Conservation (phyloP, 2,888 invertebrate genomes). For the Onchidella celtica region DNA sequence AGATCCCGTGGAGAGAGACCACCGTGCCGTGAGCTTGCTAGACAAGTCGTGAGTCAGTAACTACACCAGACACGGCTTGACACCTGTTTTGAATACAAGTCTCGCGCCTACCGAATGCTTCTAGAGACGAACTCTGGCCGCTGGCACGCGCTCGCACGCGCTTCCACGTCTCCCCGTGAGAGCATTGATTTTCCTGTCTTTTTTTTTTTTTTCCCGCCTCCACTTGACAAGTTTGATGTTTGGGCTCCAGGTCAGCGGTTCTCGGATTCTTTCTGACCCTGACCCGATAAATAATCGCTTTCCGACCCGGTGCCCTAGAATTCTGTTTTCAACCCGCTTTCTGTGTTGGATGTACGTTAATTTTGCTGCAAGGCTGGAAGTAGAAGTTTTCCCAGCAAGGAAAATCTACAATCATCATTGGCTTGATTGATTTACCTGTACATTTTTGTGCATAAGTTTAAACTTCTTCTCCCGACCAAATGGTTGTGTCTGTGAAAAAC, state of each 20-base stretch:
- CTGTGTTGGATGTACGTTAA: too few species aligned
- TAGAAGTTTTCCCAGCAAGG: too few species aligned
- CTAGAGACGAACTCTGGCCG: not conserved
- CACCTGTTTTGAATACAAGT: conserved; percentile 39
- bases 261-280: not conserved
- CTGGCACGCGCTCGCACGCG: conserved; percentile 38
- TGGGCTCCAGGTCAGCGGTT: not conserved
- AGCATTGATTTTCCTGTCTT: conserved; percentile 6
- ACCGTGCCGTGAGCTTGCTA: conserved; percentile 10
- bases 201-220: not conserved
- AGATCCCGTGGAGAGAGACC: not conserved
- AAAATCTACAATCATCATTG: too few species aligned
- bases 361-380: too few species aligned
- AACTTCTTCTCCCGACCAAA: too few species aligned
- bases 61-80: conserved; percentile 24
- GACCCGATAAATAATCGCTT: too few species aligned
- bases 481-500: too few species aligned
- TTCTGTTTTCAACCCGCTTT: too few species aligned
- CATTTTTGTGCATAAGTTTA: too few species aligned
- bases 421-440: too few species aligned
- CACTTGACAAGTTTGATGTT: too few species aligned
- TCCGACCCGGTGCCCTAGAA: too few species aligned
- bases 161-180: conserved; percentile 32
- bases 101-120: conserved; percentile 2
- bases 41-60: conserved; percentile 3